Base-by-base conservation (phyloP, 2,888 invertebrate species). In the Agriopis leucophaearia region DNA sequence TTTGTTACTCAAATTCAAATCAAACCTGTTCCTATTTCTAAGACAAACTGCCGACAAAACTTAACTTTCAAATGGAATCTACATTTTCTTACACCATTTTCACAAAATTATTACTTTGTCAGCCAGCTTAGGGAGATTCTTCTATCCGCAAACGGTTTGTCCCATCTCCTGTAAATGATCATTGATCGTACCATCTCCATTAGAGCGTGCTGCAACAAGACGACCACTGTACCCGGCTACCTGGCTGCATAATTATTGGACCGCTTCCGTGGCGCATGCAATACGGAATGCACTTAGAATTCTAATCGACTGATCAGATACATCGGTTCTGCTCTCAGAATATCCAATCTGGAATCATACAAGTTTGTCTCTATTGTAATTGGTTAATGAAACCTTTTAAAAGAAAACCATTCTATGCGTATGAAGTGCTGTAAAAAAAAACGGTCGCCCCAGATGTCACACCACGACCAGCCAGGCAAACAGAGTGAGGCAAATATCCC, bases 261-360 rank as follows among this genome's bases (percentile, higher is more conserved):
- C 27, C 8, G 40, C 18, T 18, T 18, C 40, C n/a, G 42, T 13
- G 13, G 8, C 42, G 42, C 54, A 18, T 42, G 42, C 45, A 45
- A 45, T 45, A 16, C 44, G 27, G 44, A n/a, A 44, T 40, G 42
- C 13, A 10, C 44, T 56, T n/a, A 6, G 56, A 56, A 56, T 56
- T 56, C 56, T n/a, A 44, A 45, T 57, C 57, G 55, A 42, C 55
- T 56, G n/a, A 57, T 35, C 57, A 9, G 44, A 8, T 44, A 55
- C 35, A 8, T 42, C 13, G 18, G n/a, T 18, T 44, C 44, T 56
- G 42, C 27, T 16, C 18, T 44, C 8, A 7, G n/a, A 45, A 57
- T 57, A 6, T 27, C 35, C 12, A 57, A 57, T 45, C 45, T 10
- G 55, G 42, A 40, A 4, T 38, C 18, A 42, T 8, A 40, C 27